Percentiles rank a stretch among this genome's conserved stretches.
phyloP scores from a whole-genome alignment of 1,140 invertebrate species.

The Procambarus clarkii region DNA sequence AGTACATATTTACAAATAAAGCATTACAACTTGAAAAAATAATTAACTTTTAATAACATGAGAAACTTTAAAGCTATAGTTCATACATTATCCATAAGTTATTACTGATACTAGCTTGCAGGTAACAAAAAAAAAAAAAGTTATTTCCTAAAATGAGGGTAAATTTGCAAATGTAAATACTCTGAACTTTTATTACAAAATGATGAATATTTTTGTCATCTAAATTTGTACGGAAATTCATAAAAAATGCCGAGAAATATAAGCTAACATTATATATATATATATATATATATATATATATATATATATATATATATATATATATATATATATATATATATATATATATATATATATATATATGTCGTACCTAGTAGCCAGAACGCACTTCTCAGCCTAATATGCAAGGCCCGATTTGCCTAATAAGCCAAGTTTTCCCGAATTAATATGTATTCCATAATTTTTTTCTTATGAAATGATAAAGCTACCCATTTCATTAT shows the following conservation, averaged over 20 bases:
- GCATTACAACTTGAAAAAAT: background rate
- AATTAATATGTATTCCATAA: no score
- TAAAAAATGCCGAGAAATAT: background rate
- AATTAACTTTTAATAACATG: background rate
- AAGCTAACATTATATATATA: background rate
- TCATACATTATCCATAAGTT: background rate
- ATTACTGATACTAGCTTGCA: background rate
- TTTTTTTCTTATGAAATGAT: no score
- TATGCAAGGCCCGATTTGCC: no score
- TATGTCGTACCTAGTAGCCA: no score
- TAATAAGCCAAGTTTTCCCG: no score
- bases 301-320: no score
- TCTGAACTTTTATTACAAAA: background rate
- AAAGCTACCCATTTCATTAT: no score
- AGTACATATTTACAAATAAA: background rate
- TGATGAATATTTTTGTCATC: background rate
- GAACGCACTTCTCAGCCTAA: no score
- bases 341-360: background rate
- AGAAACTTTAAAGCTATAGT: background rate
- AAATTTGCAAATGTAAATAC: background rate
- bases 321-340: no score
- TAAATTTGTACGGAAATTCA: background rate
- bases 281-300: no score
- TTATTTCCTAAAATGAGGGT: background rate
- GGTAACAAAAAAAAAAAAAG: background rate